phyloP scores from a whole-genome alignment of 1,140 invertebrate genomes.

The Maconellicoccus hirsutus region DNA sequence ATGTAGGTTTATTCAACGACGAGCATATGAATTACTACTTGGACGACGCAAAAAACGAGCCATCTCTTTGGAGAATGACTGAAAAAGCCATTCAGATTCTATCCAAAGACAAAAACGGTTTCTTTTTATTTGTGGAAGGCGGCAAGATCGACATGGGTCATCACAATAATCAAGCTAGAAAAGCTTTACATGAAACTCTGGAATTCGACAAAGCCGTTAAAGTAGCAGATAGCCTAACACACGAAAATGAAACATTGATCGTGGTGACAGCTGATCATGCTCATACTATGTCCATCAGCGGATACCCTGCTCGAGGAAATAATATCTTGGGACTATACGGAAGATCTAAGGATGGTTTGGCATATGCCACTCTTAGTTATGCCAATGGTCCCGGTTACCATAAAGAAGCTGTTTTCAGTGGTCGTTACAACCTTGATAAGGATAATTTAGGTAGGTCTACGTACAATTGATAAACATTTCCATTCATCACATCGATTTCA shows the following conservation, averaged over 20 bases:
- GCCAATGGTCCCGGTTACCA: constrained; percentile 57
- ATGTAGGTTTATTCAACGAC: constrained; percentile 33
- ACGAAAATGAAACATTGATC: constrained; percentile 45
- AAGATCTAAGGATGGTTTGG: constrained; percentile 41
- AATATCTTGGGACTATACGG: constrained; percentile 44
- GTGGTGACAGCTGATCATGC: constrained; percentile 54
- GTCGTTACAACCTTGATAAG: neutral
- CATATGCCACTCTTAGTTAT: constrained; percentile 60
- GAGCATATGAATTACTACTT: constrained; percentile 35
- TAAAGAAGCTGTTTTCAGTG: neutral
- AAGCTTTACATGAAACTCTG: constrained; percentile 55
- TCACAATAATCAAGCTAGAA: constrained; percentile 47
- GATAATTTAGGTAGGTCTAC: constrained; percentile 21
- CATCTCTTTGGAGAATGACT: constrained; percentile 66
- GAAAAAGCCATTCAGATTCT: constrained; percentile 62
- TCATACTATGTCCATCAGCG: constrained; percentile 49
- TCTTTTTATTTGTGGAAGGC: constrained; percentile 56
- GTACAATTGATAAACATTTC: too few relatives aligned
- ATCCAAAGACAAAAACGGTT: constrained; percentile 53
- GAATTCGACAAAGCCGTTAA: constrained; percentile 52
- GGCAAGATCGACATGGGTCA: constrained; percentile 53
- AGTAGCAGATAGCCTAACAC: constrained; percentile 23
- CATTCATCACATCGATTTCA: neutral
- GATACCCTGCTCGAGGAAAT: constrained; percentile 55
- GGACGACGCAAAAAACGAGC: constrained; percentile 37